Base-by-base conservation (phyloP, 1,140 invertebrate species). In the Andricus grossulariae region DNA sequence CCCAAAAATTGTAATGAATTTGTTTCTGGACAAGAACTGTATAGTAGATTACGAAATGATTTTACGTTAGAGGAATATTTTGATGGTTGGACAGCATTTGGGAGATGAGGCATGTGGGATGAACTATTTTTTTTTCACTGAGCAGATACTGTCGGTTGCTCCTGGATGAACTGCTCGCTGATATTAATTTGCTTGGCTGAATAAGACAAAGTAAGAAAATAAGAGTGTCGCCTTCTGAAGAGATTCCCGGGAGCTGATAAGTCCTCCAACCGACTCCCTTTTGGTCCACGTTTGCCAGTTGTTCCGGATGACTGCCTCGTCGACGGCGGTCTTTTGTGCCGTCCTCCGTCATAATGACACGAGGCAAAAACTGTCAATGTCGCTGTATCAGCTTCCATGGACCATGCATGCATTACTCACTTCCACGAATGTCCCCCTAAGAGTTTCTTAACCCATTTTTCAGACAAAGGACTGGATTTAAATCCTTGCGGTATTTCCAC, bases 271-370 rank as follows among this genome's bases (percentile, higher is more conserved):
- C 74, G 71, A 72, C 78, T 78, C 50, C 72, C 73, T 76, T 79
- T 79, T 77, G 73, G 54, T 50, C 76, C 77, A 51, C 70, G 70
- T 70, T 80, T 77, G 77, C 73, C 72, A 55, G 71, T 75, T 74
- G 78, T 83, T 76, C 60, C 83, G 80, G 79, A 83, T 82, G 79
- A 73, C 55, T 85, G 83, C 19, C 15, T 75, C 71, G 83, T 78
- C 83, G 83, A 84, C 80, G 82, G 83, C 83, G 75, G 71, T 83
- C 85, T 84, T 86, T 86, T 86, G 84, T 86, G 82, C 84, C 83
- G 76, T 86, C 80, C 77, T 73, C 80, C 74, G 78, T 86, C 84
- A 83, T 86, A 85, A 86, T 86, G 85, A 86, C 85, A 86, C 73
- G 72, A 13, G 72, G 60, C 78, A 85, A 86, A 84, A 86, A 85